Percentiles rank a stretch among this genome's conserved stretches.
phyloP scores from a whole-genome alignment of 2,797 vertebrate genomes.

The Paguma larvata region DNA sequence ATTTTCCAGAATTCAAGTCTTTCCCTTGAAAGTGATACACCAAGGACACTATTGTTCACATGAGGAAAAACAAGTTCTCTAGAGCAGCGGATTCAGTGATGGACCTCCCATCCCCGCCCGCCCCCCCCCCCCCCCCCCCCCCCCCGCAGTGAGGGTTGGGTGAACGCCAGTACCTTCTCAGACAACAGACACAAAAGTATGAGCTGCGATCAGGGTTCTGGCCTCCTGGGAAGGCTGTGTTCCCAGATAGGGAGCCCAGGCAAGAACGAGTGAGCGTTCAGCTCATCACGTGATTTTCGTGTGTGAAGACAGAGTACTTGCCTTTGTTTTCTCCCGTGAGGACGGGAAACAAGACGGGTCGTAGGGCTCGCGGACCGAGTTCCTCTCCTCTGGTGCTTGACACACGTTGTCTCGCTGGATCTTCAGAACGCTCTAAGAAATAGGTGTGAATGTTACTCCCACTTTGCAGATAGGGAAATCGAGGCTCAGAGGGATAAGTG shows the following conservation, averaged over 20 bases:
- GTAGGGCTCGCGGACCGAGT: rapidly evolving
- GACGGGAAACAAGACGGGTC: too few relatives aligned
- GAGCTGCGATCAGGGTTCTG: background rate
- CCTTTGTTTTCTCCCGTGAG: background rate
- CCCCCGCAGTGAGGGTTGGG: background rate
- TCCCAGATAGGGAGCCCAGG: background rate
- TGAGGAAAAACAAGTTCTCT: background rate
- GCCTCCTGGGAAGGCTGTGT: background rate
- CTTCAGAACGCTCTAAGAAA: background rate
- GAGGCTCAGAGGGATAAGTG: background rate
- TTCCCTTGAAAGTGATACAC: background rate
- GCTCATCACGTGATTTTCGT: background rate
- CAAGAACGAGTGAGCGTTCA: background rate
- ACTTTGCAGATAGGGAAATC: background rate
- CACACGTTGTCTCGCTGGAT: background rate
- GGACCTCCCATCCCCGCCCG: background rate
- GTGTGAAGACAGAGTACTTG: rapidly evolving
- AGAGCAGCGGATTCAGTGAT: rapidly evolving
- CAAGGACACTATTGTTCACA: background rate
- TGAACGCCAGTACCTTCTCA: background rate
- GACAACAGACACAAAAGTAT: rapidly evolving
- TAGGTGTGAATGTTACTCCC: background rate
- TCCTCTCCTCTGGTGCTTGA: background rate
- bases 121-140: too few relatives aligned
- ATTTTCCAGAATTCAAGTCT: background rate